Percentiles rank a stretch among this genome's conserved stretches.
Evolutionary conservation across 2,113 vertebrate species (phyloP).

Genomic region (Columba janthina): DNA sequence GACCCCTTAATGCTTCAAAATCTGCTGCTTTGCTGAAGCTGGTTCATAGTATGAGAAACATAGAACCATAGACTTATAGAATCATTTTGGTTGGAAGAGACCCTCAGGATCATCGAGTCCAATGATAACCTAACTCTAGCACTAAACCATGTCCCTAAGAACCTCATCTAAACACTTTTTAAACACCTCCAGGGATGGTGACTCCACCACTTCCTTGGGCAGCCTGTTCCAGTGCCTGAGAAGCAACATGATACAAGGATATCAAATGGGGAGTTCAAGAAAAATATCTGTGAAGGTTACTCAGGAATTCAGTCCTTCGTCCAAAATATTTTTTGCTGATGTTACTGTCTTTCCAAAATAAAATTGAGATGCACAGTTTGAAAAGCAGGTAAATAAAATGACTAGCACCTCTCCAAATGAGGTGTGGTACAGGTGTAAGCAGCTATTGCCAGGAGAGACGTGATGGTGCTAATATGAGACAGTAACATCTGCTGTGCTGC

Average conservation of each 20-base stretch:
- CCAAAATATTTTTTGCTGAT: background rate
- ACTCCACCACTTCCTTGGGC: too few relatives aligned
- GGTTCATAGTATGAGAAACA: background rate
- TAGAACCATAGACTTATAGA: too few relatives aligned
- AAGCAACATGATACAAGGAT: background rate
- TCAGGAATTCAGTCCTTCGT: background rate
- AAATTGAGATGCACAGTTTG: background rate
- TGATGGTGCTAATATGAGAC: background rate
- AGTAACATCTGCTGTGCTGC: background rate
- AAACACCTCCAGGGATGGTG: too few relatives aligned
- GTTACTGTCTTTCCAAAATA: background rate
- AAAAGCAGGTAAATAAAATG: background rate
- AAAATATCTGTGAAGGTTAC: background rate
- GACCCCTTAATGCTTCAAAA: background rate
- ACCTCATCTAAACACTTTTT: too few relatives aligned
- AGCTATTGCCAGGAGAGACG: background rate
- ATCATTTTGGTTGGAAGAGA: too few relatives aligned
- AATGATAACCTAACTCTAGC: too few relatives aligned
- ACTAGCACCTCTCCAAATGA: background rate
- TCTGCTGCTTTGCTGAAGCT: background rate
- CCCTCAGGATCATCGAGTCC: too few relatives aligned
- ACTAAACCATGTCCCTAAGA: too few relatives aligned
- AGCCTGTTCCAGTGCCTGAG: too few relatives aligned
- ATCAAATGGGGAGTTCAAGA: background rate
- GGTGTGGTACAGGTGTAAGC: background rate